Percentiles rank a stretch among this genome's conserved stretches.
Conservation (phyloP, 2,113 vertebrate species). For the Ictalurus punctatus region DNA sequence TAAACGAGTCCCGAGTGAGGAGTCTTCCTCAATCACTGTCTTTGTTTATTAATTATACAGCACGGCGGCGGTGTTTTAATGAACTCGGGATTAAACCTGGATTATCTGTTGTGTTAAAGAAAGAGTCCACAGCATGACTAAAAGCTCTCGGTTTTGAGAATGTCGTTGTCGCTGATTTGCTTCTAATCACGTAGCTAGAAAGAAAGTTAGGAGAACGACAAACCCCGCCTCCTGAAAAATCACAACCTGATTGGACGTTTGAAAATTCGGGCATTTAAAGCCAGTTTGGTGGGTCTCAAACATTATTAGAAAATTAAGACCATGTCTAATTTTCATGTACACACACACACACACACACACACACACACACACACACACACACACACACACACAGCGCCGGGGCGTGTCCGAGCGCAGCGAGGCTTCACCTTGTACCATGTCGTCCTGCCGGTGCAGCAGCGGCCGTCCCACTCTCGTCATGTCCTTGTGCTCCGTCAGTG, state of each 20-base stretch:
- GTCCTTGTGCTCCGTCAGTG: conserved; percentile 74
- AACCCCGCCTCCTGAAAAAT: neutral
- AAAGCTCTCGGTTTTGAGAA: neutral
- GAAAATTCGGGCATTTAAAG: neutral
- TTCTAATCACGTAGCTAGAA: neutral
- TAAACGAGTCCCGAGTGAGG: too few species aligned
- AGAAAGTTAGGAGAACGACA: neutral
- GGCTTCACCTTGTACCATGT: conserved; percentile 84
- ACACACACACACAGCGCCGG: too few species aligned
- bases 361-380: too few species aligned
- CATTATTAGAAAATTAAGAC: neutral
- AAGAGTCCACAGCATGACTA: neutral
- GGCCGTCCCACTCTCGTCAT: conserved; percentile 71
- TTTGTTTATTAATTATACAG: neutral
- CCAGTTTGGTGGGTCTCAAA: too few species aligned
- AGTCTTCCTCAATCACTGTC: neutral
- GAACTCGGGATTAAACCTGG: neutral
- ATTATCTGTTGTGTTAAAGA: neutral
- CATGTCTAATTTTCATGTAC: neutral
- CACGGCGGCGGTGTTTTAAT: neutral
- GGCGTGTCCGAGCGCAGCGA: neutral
- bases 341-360: too few species aligned
- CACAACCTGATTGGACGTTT: neutral
- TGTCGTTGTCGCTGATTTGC: too few species aligned
- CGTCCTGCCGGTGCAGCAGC: conserved; percentile 88